Evolutionary conservation across 2,797 vertebrate genomes (phyloP).

Genomic region (Cercopithecus hamlyni): DNA sequence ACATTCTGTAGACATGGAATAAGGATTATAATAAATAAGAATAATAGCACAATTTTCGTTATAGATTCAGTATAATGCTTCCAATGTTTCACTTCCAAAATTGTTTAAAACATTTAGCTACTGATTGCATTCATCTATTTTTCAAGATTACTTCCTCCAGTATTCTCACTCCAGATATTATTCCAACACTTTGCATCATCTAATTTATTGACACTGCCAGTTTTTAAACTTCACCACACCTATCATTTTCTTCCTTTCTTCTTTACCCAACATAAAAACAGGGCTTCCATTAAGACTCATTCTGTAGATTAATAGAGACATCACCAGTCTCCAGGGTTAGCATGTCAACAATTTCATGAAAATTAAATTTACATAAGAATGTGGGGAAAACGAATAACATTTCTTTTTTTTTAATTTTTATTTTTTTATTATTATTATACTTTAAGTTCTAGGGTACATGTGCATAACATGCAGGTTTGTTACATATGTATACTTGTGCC

Average conservation of each 20-base stretch:
- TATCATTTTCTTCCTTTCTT: not conserved
- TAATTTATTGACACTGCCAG: not conserved
- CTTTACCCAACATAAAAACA: not conserved
- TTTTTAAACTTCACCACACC: not conserved
- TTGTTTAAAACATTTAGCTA: not conserved
- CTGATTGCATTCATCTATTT: not conserved
- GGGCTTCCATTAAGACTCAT: too few species aligned
- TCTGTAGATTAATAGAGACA: too few species aligned
- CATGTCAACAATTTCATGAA: too few species aligned
- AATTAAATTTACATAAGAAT: too few species aligned
- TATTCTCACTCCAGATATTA: not conserved
- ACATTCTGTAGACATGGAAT: not conserved
- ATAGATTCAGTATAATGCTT: not conserved
- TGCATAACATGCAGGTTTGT: too few species aligned
- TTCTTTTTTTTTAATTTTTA: too few species aligned
- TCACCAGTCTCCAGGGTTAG: too few species aligned
- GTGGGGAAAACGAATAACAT: too few species aligned
- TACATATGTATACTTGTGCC: too few species aligned
- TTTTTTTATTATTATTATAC: too few species aligned
- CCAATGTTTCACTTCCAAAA: not conserved
- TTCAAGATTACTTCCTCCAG: not conserved
- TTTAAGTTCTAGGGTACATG: too few species aligned
- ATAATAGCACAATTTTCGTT: not conserved
- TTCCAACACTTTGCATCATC: not conserved
- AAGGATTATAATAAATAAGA: not conserved